Percentiles rank a stretch among this genome's conserved stretches.
Conservation (phyloP, 2,113 vertebrate species). For the Ariopsis seemanni region DNA sequence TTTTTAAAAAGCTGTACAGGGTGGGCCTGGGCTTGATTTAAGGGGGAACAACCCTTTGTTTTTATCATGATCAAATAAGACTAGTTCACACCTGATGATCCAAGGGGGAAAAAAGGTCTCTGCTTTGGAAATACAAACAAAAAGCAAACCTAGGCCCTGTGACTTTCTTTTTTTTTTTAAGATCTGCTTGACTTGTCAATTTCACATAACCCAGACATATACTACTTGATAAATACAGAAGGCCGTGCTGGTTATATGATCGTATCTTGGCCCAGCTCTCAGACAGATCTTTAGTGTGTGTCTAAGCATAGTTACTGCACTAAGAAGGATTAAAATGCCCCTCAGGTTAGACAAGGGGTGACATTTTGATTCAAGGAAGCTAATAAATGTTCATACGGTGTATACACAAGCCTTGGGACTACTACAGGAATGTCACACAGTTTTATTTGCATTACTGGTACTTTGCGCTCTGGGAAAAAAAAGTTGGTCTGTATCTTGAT, state of each 20-base stretch:
- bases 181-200: too few species aligned
- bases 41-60: neutral
- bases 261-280: neutral
- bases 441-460: conserved; percentile 17
- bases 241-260: neutral
- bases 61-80: neutral
- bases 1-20: neutral
- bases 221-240: too few species aligned
- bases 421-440: neutral
- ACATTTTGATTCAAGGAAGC: neutral
- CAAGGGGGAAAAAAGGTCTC: neutral
- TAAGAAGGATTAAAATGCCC: neutral
- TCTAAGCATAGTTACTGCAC: neutral
- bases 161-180: too few species aligned
- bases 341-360: neutral
- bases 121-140: neutral
- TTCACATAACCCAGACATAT: neutral
- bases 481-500: conserved; percentile 31
- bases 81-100: neutral
- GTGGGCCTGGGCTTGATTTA: neutral
- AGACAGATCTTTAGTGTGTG: neutral
- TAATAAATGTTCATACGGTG: neutral
- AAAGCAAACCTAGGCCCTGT: neutral
- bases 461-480: conserved; percentile 33
- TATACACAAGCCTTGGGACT: neutral